phyloP scores from a whole-genome alignment of 2,888 invertebrate genomes.

The Pollenia amentaria region DNA sequence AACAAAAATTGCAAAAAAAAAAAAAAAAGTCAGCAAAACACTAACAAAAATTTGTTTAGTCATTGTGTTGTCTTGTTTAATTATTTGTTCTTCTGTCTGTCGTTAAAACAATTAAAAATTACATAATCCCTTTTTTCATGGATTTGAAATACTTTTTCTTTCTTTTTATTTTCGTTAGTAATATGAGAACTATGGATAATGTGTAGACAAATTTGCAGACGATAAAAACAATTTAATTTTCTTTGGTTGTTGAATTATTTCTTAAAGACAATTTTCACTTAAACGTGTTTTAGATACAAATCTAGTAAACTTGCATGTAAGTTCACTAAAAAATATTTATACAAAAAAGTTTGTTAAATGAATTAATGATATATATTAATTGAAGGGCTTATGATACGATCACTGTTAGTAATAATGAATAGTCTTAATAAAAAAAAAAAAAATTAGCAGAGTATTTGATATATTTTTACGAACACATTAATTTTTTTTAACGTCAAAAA shows the following conservation, averaged over 20 bases:
- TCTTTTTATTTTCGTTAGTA: neutral
- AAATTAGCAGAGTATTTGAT: too few species aligned
- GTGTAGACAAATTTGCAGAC: slow-evolving; percentile 44
- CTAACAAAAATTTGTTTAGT: slow-evolving; percentile 46
- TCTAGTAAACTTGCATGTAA: too few species aligned
- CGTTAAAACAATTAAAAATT: slow-evolving; percentile 64
- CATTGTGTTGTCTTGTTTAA: slow-evolving; percentile 11
- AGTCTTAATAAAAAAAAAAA: too few species aligned
- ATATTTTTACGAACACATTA: too few species aligned
- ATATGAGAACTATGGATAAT: slow-evolving; percentile 5
- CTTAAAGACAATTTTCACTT: too few species aligned
- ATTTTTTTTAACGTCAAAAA: too few species aligned
- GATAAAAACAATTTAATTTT: slow-evolving; percentile 19
- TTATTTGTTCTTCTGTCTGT: slow-evolving; percentile 21
- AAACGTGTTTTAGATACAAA: too few species aligned
- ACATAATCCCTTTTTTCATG: slow-evolving; percentile 39
- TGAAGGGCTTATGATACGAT: too few species aligned
- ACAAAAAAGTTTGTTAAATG: too few species aligned
- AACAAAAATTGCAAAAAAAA: slow-evolving; percentile 27
- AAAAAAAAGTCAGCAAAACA: slow-evolving; percentile 43
- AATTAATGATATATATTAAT: too few species aligned
- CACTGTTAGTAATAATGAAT: too few species aligned
- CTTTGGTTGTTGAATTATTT: slow-evolving; percentile 45
- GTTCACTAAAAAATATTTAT: too few species aligned
- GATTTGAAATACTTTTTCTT: slow-evolving; percentile 14